Evolutionary conservation across 2,797 vertebrate species (phyloP).

Genomic region (Phrynocephalus vlangalii): DNA sequence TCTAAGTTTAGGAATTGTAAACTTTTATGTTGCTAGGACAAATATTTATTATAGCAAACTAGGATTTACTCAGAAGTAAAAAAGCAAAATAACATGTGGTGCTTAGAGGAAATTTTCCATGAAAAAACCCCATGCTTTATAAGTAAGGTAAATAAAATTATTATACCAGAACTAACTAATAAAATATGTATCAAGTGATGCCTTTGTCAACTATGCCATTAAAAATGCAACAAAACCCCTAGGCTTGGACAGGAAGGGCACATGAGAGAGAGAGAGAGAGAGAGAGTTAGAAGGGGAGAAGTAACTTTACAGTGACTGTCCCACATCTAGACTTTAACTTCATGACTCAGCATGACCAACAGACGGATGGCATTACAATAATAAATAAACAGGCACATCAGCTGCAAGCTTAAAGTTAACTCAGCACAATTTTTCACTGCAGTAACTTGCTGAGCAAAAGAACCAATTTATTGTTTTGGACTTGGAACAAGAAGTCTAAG

Average conservation of each 20-base stretch:
- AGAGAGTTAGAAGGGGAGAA: too few species aligned
- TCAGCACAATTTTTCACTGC: neutral
- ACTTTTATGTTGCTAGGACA: slow-evolving; percentile 2
- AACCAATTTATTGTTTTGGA: neutral
- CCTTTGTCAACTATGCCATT: neutral
- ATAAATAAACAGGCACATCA: neutral
- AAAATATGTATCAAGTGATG: neutral
- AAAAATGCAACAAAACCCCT: neutral
- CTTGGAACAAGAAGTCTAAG: neutral
- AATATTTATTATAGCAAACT: slow-evolving; percentile 25
- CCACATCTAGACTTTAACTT: neutral
- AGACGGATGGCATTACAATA: neutral
- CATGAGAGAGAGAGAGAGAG: neutral
- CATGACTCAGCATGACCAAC: neutral
- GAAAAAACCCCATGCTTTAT: neutral
- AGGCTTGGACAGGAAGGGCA: neutral
- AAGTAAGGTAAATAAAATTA: neutral
- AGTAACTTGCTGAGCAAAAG: neutral
- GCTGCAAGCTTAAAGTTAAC: neutral
- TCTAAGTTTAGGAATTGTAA: neutral
- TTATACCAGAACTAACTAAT: neutral
- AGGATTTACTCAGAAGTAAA: slow-evolving; percentile 15
- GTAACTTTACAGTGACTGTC: neutral
- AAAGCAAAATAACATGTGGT: neutral
- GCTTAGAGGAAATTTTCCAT: neutral